Conservation (phyloP, 1,140 invertebrate species). For the Heliconius congener region DNA sequence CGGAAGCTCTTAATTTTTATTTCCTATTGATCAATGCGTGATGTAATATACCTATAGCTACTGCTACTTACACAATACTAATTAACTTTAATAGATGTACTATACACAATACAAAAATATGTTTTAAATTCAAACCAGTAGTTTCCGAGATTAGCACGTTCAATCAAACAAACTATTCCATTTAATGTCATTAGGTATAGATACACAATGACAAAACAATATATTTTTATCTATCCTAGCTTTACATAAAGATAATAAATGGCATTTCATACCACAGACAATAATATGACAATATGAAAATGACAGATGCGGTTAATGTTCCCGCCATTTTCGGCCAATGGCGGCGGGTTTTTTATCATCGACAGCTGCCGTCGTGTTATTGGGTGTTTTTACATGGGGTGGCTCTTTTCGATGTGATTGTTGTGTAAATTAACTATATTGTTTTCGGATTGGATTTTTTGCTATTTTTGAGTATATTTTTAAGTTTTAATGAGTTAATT, state of each 20-base stretch:
- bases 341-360: conserved; percentile 63
- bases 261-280: conserved; percentile 50
- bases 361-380: conserved; percentile 64
- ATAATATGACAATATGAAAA: conserved; percentile 63
- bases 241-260: conserved; percentile 46
- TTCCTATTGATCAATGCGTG: too few relatives aligned
- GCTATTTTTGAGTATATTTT: background rate
- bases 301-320: conserved; percentile 73
- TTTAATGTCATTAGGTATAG: too few relatives aligned
- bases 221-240: conserved; percentile 31
- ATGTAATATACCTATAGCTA: too few relatives aligned
- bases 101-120: too few relatives aligned
- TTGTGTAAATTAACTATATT: conserved; percentile 8
- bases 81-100: too few relatives aligned
- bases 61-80: too few relatives aligned
- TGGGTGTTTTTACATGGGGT: conserved; percentile 62
- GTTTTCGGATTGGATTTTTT: background rate
- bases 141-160: too few relatives aligned
- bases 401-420: conserved; percentile 16
- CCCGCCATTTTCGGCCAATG: conserved; percentile 64
- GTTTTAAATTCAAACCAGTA: too few relatives aligned
- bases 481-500: background rate
- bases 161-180: background rate
- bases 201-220: background rate
- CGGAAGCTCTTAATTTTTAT: too few relatives aligned